Conservation (phyloP, 1,140 invertebrate species). For the Pachyrhynchus sulphureomaculatus region DNA sequence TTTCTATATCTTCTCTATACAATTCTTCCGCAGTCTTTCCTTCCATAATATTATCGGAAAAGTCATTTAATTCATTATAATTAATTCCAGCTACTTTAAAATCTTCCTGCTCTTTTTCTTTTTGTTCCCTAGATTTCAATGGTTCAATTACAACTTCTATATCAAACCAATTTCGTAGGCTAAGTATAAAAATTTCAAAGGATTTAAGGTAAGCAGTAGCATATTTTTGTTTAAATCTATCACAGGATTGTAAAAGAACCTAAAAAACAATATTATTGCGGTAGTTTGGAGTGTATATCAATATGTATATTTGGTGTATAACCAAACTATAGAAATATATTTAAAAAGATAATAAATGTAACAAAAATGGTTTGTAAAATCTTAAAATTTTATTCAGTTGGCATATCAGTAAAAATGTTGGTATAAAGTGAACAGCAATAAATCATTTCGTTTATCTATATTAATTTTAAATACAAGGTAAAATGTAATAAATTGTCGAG, state of each 20-base stretch:
- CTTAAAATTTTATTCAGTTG: no score
- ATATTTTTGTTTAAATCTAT: constrained; percentile 58
- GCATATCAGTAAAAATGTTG: no score
- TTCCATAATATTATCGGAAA: constrained; percentile 48
- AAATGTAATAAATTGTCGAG: no score
- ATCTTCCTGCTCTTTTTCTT: constrained; percentile 36
- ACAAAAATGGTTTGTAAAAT: no score
- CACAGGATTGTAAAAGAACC: constrained; percentile 61
- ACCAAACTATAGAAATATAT: not conserved
- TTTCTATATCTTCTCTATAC: constrained; percentile 56
- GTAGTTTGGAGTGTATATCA: not conserved
- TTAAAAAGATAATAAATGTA: no score
- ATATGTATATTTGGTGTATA: not conserved
- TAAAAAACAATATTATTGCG: constrained; percentile 40
- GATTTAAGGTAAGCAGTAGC: constrained; percentile 61
- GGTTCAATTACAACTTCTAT: constrained; percentile 30
- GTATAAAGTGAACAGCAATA: no score
- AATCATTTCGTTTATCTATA: no score
- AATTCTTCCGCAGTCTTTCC: constrained; percentile 57
- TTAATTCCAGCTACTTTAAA: constrained; percentile 36
- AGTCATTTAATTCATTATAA: constrained; percentile 34
- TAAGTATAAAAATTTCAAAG: constrained; percentile 63
- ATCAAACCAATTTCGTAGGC: constrained; percentile 56
- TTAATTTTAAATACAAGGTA: no score
- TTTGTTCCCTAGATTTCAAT: constrained; percentile 42